phyloP scores from a whole-genome alignment of 2,113 vertebrate species.

The Aplodontia rufa region DNA sequence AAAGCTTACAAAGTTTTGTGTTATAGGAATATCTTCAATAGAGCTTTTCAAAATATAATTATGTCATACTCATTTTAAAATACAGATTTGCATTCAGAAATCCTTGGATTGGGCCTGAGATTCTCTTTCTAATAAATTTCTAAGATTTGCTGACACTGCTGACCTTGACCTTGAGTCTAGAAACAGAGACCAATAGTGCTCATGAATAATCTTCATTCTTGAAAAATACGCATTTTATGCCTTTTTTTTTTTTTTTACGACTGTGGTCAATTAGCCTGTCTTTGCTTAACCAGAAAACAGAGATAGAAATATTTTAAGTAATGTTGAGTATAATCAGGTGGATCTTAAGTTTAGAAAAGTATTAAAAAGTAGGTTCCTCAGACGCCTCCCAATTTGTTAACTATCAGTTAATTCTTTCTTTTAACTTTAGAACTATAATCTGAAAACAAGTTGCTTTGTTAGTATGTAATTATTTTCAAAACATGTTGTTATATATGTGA shows the following conservation, averaged over 20 bases:
- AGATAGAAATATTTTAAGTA: conserved; percentile 77
- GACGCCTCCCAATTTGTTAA: not conserved
- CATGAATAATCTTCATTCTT: conserved; percentile 60
- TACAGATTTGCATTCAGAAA: not conserved
- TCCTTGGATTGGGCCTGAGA: not conserved
- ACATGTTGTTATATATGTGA: not conserved
- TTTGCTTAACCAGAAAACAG: conserved; percentile 64
- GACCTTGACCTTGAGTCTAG: too few relatives aligned
- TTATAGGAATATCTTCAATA: not conserved
- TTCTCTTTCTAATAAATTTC: not conserved
- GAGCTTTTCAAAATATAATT: not conserved
- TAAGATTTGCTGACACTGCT: not conserved
- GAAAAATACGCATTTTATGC: conserved; percentile 48
- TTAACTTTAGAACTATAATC: not conserved
- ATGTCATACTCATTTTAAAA: not conserved
- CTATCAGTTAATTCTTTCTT: not conserved
- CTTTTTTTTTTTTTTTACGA: too few relatives aligned
- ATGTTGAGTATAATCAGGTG: conserved; percentile 68
- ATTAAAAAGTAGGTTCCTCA: conserved; percentile 63
- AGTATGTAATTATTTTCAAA: not conserved
- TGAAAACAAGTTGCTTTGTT: not conserved
- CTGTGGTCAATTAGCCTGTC: conserved; percentile 72
- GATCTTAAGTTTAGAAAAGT: conserved; percentile 69
- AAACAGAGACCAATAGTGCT: conserved; percentile 15
- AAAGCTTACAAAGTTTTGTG: not conserved